Percentiles rank a stretch among this genome's conserved stretches.
These are phyloP conservation scores for Anthopleura sola DNA, from an alignment of 64 coral and sea anemone species.

Conservation along the genomic window DNA sequence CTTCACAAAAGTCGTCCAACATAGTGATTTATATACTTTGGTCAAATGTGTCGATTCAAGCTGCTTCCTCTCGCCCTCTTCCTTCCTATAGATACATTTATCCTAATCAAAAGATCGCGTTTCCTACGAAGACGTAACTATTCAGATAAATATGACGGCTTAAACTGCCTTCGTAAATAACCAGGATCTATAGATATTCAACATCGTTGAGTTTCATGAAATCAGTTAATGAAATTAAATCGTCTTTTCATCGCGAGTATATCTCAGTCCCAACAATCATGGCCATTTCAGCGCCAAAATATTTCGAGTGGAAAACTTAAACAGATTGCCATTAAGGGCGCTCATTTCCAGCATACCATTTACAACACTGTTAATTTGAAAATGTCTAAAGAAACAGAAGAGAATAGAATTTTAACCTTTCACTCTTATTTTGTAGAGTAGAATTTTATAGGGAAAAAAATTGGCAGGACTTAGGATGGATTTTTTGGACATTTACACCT, in stretches of 20 bases:
- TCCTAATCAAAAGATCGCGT: not conserved
- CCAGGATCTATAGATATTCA: not conserved
- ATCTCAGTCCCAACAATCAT: not conserved
- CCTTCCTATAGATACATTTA: not conserved
- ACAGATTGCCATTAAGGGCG: not conserved
- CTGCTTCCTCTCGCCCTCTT: not conserved
- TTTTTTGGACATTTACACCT: too few relatives aligned
- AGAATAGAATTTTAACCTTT: not conserved
- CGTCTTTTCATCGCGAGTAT: not conserved
- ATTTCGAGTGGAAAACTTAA: not conserved
- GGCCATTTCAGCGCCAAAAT: not conserved
- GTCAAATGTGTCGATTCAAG: not conserved
- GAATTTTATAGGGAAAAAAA: not conserved
- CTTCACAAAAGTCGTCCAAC: not conserved
- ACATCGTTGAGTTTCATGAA: too few relatives aligned
- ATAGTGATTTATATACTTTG: not conserved
- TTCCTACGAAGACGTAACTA: not conserved
- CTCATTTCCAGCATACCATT: not conserved
- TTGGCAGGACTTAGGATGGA: too few relatives aligned
- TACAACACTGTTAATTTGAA: not conserved
- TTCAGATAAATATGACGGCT: not conserved
- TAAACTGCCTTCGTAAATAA: not conserved
- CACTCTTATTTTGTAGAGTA: not conserved
- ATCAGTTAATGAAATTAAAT: not conserved
- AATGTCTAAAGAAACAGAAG: not conserved